A percentile compares a stretch with the other conserved stretches of the same genome.
phyloP scores from a whole-genome alignment of 2,888 invertebrate species.

The Nymphalis polychloros region DNA sequence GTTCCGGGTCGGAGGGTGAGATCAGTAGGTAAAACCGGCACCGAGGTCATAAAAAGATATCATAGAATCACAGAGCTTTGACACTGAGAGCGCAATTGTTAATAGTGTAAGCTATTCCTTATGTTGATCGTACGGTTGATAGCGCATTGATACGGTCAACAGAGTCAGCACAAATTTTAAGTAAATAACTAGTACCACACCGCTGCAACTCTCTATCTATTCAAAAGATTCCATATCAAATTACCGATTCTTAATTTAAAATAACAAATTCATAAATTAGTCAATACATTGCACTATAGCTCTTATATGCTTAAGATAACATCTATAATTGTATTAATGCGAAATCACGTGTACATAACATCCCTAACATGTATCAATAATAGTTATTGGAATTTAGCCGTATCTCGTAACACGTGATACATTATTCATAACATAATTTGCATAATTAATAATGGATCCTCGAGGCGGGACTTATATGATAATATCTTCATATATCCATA shows the following conservation, averaged over 20 bases:
- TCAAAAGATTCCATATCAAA: neutral
- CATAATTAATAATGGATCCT: slow-evolving; percentile 41
- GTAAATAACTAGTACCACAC: too few species aligned
- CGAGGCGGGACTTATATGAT: slow-evolving; percentile 34
- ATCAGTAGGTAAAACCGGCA: too few species aligned
- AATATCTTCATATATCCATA: slow-evolving; percentile 22
- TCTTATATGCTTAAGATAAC: slow-evolving; percentile 4
- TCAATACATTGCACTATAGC: neutral
- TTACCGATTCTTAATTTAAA: neutral
- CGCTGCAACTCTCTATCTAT: neutral
- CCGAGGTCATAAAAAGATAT: too few species aligned
- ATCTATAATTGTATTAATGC: slow-evolving; percentile 14
- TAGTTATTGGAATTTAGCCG: slow-evolving; percentile 32
- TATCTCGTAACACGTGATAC: slow-evolving; percentile 36
- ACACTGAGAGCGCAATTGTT: too few species aligned
- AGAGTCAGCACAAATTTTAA: too few species aligned
- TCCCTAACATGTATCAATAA: slow-evolving; percentile 28
- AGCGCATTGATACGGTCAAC: too few species aligned
- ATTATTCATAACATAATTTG: slow-evolving; percentile 40
- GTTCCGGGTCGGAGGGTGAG: too few species aligned
- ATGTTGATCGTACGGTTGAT: too few species aligned
- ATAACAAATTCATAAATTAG: neutral
- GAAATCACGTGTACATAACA: slow-evolving; percentile 9
- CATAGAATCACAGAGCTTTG: too few species aligned
- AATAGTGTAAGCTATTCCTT: too few species aligned